Base-by-base conservation (phyloP, 35 echinoderm and acorn worm genomes). In the Ophioderma brevispina region DNA sequence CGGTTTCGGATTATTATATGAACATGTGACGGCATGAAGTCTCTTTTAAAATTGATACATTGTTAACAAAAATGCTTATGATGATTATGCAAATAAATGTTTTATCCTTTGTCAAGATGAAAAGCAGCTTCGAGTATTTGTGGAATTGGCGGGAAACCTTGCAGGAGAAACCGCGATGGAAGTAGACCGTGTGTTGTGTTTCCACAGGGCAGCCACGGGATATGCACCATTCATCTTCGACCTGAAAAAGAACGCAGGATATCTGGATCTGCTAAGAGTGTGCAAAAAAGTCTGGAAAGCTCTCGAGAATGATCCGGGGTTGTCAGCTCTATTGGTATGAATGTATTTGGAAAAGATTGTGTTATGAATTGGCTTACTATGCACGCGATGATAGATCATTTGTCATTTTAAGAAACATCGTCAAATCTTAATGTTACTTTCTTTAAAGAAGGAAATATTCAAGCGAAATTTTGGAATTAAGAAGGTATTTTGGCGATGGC, bases 181-280 rank as follows among this genome's bases (percentile, higher is more conserved):
- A 32, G 28, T 85, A 0, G 83, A 59, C 37, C 6, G 36, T 33
- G 83, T 85, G 31, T 33, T 31, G 1, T 87, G 63, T 76, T 70
- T 87, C 28, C 85, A 87, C 25, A 59, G 75, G 39, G 85, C 85
- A 38, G 75, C 36, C 33, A 85, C 83, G 5, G 83, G 83, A 5
- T 85, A 85, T 85, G 40, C 83, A 31, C 32, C 83, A 32, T 36
- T 85, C 13, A 85, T 85, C 37, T 85, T 85, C 64, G 83, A 85
- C 13, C 33, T 85, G 28, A 37, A 39, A 18, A 15, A 36, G 28
- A 31, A 76, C n/a, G 36, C 85, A 76, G 85, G 64, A 2, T 87
- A 70, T n/a, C 36, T 0, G 1, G 85, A 87, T 13, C 56, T 87
- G 4, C 36, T 87, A 31, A 32, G 3, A 28, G 36, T 64, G 0